Percentiles rank a stretch among this genome's conserved stretches.
phyloP scores from a whole-genome alignment of 53 echinoderm and acorn worm genomes.

The Stichopus horrens region DNA sequence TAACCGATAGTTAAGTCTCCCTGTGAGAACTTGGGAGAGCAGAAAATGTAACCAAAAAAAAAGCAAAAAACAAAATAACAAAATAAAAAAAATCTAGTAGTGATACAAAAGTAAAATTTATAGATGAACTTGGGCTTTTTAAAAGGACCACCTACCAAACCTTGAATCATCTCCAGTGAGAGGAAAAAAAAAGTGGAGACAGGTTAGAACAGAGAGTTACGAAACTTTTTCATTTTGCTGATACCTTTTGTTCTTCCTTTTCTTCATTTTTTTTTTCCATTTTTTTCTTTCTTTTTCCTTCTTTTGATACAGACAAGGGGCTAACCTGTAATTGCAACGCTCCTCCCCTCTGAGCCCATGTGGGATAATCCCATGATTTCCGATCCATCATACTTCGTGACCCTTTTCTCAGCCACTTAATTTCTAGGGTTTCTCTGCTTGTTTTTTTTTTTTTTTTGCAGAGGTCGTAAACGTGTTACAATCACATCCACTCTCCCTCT shows the following conservation, averaged over 20 bases:
- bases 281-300: neutral
- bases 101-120: too few species aligned
- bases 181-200: neutral
- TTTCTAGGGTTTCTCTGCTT: constrained; percentile 13
- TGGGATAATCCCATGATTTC: constrained; percentile 28
- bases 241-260: constrained; percentile 15
- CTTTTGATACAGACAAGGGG: neutral
- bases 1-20: constrained; percentile 46
- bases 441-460: neutral
- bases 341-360: constrained; percentile 33
- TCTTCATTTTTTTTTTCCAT: neutral
- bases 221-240: neutral
- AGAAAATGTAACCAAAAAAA: neutral
- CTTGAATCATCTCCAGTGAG: constrained; percentile 16
- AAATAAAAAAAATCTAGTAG: neutral
- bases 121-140: neutral
- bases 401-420: constrained; percentile 40
- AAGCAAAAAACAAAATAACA: neutral
- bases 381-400: constrained; percentile 41
- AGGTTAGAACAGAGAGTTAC: neutral
- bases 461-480: constrained; percentile 37
- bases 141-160: constrained; percentile 32
- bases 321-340: constrained; percentile 35
- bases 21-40: neutral
- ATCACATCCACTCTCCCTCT: constrained; percentile 19